A percentile compares a stretch with the other conserved stretches of the same genome.
phyloP scores from a whole-genome alignment of 2,888 invertebrate genomes.

The Lasioglossum malachurum region DNA sequence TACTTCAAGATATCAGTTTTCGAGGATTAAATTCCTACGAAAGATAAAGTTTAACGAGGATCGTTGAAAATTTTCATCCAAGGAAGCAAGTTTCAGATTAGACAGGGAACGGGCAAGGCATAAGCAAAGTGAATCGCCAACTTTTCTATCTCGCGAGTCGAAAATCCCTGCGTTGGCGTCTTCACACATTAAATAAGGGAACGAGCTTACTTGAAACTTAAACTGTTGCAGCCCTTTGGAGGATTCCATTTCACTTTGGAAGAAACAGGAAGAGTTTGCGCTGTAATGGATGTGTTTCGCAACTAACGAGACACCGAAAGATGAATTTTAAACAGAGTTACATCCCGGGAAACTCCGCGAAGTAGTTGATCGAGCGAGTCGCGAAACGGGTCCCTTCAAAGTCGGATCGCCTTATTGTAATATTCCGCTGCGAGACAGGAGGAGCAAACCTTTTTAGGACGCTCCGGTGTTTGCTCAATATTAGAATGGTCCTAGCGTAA shows the following conservation, averaged over 20 bases:
- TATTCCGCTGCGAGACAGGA: conserved; percentile 11
- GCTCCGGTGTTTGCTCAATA: conserved; percentile 38
- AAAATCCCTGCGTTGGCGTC: background rate
- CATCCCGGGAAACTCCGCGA: conserved; percentile 19
- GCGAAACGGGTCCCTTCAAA: background rate
- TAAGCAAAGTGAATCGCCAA: background rate
- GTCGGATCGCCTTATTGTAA: conserved; percentile 15
- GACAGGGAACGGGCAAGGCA: background rate
- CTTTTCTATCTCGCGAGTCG: background rate
- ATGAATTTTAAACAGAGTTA: conserved; percentile 53
- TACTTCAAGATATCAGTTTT: background rate
- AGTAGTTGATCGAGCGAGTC: conserved; percentile 28
- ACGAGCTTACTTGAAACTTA: background rate
- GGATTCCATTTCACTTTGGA: conserved; percentile 13
- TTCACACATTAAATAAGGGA: background rate
- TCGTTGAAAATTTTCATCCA: background rate
- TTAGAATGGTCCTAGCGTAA: conserved; percentile 27
- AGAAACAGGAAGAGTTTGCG: conserved; percentile 25
- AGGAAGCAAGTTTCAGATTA: background rate
- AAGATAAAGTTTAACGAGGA: background rate
- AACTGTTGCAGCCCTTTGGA: background rate
- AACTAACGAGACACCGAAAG: conserved; percentile 22
- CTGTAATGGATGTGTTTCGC: conserved; percentile 23
- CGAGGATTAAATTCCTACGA: background rate
- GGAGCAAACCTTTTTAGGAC: background rate